phyloP scores from a whole-genome alignment of 2,888 invertebrate genomes.

The Limnephilus auricula region DNA sequence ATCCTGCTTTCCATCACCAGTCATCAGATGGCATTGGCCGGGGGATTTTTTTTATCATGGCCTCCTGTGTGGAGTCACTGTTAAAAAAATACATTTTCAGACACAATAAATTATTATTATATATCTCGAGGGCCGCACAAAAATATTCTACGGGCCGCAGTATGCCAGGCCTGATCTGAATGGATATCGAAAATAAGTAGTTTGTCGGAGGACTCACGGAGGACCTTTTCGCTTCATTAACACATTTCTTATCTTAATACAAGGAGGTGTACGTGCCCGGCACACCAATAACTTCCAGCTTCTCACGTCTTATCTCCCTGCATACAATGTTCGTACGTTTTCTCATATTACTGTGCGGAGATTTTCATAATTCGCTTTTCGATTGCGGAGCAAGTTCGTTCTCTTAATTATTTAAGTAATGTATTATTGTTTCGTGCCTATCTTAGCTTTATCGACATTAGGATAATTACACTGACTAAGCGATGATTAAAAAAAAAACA shows the following conservation, averaged over 20 bases:
- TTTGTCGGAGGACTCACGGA: constrained; percentile 47
- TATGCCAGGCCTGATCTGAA: background rate
- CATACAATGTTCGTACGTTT: constrained; percentile 25
- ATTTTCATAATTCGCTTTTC: constrained; percentile 17
- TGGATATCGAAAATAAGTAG: constrained; percentile 46
- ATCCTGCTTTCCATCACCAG: too few relatives aligned
- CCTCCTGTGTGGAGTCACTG: too few relatives aligned
- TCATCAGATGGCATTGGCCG: too few relatives aligned
- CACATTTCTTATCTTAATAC: constrained; percentile 55
- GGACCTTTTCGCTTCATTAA: constrained; percentile 53
- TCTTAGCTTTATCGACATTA: background rate
- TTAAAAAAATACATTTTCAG: too few relatives aligned
- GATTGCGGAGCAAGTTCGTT: background rate
- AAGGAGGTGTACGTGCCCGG: constrained; percentile 42
- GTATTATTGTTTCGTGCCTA: background rate
- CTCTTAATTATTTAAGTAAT: background rate
- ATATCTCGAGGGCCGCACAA: too few relatives aligned
- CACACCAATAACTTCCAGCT: constrained; percentile 33
- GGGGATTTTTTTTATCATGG: too few relatives aligned
- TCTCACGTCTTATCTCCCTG: constrained; percentile 20
- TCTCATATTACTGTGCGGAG: background rate
- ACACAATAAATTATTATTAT: too few relatives aligned
- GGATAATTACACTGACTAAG: background rate
- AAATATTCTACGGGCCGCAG: too few relatives aligned
- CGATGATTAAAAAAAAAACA: background rate